These are phyloP conservation scores for Bombus impatiens DNA, from an alignment of 1,140 invertebrate genomes.

Conservation along the genomic window DNA sequence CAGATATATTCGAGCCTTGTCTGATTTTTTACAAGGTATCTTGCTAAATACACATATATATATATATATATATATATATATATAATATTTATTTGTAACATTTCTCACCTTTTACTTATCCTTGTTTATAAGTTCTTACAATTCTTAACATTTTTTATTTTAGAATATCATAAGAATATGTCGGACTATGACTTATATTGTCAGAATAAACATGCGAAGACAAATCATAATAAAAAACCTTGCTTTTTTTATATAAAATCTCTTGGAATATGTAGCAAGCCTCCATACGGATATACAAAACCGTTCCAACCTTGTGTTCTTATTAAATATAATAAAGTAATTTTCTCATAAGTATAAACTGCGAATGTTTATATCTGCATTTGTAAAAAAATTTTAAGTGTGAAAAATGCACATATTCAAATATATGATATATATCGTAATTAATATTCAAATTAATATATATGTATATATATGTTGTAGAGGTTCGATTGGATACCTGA, in stretches of 20 bases:
- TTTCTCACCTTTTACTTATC: neutral
- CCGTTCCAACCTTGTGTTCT: constrained; percentile 89
- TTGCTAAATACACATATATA: neutral
- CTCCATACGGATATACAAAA: constrained; percentile 86
- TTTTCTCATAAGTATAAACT: neutral
- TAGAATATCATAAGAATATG: constrained; percentile 65
- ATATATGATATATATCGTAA: too few relatives aligned
- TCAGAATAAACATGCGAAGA: neutral
- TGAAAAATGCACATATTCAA: neutral
- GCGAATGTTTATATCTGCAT: too few relatives aligned
- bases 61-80: too few relatives aligned
- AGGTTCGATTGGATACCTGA: constrained; percentile 89
- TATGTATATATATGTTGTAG: constrained; percentile 72
- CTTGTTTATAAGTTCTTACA: neutral
- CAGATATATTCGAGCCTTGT: constrained; percentile 58
- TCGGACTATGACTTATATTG: constrained; percentile 61
- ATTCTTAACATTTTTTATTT: constrained; percentile 8
- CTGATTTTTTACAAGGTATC: constrained; percentile 65
- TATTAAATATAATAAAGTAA: constrained; percentile 91
- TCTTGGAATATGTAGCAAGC: constrained; percentile 64
- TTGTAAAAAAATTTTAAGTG: neutral
- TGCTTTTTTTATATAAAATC: constrained; percentile 70
- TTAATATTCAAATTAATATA: too few relatives aligned
- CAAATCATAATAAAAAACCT: constrained; percentile 37
- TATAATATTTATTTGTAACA: neutral